phyloP scores from a whole-genome alignment of 1,140 invertebrate species.

The Reticulitermes speratus region DNA sequence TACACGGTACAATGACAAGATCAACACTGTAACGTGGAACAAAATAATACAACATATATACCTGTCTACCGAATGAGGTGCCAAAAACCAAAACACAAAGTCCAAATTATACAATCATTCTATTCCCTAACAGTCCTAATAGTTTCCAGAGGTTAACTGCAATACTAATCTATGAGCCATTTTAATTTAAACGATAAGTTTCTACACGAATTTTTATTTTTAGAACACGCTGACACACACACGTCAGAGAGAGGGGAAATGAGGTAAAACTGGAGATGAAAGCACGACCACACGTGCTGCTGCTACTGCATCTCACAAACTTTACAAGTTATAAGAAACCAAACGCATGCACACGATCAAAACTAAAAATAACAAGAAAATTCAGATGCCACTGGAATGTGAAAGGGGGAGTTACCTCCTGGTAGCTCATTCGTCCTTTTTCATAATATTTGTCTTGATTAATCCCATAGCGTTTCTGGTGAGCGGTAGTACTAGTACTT shows the following conservation, averaged over 20 bases:
- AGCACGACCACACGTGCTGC: background rate
- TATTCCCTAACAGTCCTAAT: background rate
- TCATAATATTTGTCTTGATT: slow-evolving; percentile 27
- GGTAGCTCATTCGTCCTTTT: slow-evolving; percentile 35
- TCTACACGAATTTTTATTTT: background rate
- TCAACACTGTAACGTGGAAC: no score
- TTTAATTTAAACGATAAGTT: background rate
- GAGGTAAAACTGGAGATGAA: slow-evolving; percentile 10
- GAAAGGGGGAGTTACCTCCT: slow-evolving; percentile 31
- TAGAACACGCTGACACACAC: background rate
- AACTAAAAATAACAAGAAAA: background rate
- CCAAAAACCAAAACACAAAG: background rate
- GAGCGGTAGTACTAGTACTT: slow-evolving; percentile 45
- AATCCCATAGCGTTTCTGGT: slow-evolving; percentile 42
- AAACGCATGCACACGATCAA: background rate
- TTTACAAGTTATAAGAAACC: background rate
- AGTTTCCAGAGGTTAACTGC: background rate
- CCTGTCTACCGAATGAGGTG: no score
- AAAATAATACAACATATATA: no score
- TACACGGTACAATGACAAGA: no score
- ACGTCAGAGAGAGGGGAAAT: background rate
- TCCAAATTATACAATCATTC: background rate
- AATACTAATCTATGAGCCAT: background rate
- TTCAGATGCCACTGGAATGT: background rate
- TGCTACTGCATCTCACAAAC: background rate